Percentiles rank a stretch among this genome's conserved stretches.
phyloP scores from a whole-genome alignment of 2,888 invertebrate genomes.

The Lepas anatifera region DNA sequence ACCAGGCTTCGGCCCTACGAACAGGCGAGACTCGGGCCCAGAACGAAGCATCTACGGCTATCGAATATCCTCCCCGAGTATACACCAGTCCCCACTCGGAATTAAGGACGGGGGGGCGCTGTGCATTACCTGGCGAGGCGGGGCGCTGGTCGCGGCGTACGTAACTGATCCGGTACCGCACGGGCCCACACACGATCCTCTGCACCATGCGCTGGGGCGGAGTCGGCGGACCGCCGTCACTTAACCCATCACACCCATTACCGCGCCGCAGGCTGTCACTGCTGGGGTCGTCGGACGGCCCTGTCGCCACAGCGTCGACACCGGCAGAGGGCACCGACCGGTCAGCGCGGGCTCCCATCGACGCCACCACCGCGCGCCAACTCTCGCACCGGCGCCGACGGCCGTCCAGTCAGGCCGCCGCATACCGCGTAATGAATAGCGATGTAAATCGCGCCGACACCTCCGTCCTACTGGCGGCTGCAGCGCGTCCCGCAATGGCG shows the following conservation, averaged over 20 bases:
- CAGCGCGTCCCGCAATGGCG: too few relatives aligned
- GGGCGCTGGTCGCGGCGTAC: neutral
- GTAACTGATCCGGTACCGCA: slow-evolving; percentile 7
- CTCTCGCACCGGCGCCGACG: too few relatives aligned
- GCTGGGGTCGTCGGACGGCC: neutral
- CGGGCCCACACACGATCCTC: neutral
- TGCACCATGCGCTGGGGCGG: neutral
- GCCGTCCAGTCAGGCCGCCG: too few relatives aligned
- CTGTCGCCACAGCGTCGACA: neutral
- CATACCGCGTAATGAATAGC: too few relatives aligned
- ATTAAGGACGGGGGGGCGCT: neutral
- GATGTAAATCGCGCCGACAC: too few relatives aligned
- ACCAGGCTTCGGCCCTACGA: too few relatives aligned
- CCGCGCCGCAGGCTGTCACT: neutral
- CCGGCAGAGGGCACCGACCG: neutral
- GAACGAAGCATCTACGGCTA: too few relatives aligned
- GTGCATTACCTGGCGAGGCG: neutral
- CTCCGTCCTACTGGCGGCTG: too few relatives aligned
- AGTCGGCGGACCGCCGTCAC: neutral
- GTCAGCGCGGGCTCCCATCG: too few relatives aligned
- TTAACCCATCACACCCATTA: neutral
- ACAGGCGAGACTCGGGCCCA: too few relatives aligned
- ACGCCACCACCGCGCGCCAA: too few relatives aligned
- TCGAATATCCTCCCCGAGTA: neutral
- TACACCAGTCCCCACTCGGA: neutral